These are phyloP conservation scores for Nycteola revayana DNA, from an alignment of 2,888 invertebrate genomes.

Conservation along the genomic window DNA sequence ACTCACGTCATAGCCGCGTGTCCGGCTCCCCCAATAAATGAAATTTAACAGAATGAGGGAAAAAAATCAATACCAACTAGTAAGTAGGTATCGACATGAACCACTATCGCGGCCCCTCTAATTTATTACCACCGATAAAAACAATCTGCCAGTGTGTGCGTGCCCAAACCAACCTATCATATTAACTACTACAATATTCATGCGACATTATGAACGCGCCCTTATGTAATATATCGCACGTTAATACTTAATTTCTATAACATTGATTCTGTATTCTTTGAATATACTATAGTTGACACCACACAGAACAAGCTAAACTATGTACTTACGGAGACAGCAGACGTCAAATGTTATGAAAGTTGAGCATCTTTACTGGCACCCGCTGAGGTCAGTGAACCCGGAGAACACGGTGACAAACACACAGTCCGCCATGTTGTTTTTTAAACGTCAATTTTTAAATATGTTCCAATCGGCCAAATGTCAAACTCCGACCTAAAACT, in stretches of 20 bases:
- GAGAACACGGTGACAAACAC: slow-evolving; percentile 61
- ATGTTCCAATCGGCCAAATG: slow-evolving; percentile 38
- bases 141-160: slow-evolving; percentile 61
- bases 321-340: slow-evolving; percentile 74
- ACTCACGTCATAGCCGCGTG: slow-evolving; percentile 55
- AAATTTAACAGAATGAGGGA: slow-evolving; percentile 82
- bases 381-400: slow-evolving; percentile 65
- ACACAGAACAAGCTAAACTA: slow-evolving; percentile 1
- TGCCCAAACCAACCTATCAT: slow-evolving; percentile 37
- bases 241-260: slow-evolving; percentile 51
- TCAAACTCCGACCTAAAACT: slow-evolving; percentile 37
- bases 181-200: slow-evolving; percentile 63
- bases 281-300: slow-evolving; percentile 5
- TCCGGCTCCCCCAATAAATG: slow-evolving; percentile 78
- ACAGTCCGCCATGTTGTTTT: slow-evolving; percentile 72
- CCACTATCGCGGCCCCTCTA: slow-evolving; percentile 72
- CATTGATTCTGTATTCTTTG: slow-evolving; percentile 30
- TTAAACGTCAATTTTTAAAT: slow-evolving; percentile 47
- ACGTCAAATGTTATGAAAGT: slow-evolving; percentile 76
- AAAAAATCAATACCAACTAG: slow-evolving; percentile 78
- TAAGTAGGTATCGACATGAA: slow-evolving; percentile 51
- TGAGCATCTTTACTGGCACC: slow-evolving; percentile 65
- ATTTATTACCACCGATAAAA: slow-evolving; percentile 77
- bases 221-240: slow-evolving; percentile 55
- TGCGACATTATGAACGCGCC: slow-evolving; percentile 57